A percentile compares a stretch with the other conserved stretches of the same genome.
These are phyloP conservation scores for Apostichopus parvimensis DNA, from an alignment of 35 echinoderm and acorn worm species.

Conservation along the genomic window DNA sequence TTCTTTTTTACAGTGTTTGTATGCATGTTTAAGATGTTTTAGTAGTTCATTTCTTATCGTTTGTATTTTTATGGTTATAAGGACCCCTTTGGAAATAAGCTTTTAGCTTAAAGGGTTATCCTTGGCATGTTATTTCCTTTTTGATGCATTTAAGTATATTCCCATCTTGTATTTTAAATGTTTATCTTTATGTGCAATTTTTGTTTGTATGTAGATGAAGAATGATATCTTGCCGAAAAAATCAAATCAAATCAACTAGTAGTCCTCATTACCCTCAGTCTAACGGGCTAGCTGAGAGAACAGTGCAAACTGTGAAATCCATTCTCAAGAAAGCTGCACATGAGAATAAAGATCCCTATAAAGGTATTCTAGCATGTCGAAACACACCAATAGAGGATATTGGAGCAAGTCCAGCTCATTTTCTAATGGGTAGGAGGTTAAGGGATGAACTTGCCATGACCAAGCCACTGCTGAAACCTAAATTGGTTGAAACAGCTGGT, in stretches of 20 bases:
- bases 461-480: background rate
- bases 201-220: too few relatives aligned
- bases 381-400: background rate
- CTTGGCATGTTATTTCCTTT: too few relatives aligned
- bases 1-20: too few relatives aligned
- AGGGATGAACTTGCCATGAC: background rate
- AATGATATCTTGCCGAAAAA: too few relatives aligned
- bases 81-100: too few relatives aligned
- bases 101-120: too few relatives aligned
- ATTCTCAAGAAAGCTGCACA: background rate
- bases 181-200: too few relatives aligned
- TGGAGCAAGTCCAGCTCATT: background rate
- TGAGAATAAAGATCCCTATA: background rate
- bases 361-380: background rate
- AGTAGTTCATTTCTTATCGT: too few relatives aligned
- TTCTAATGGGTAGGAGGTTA: background rate
- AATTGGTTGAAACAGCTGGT: background rate
- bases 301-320: background rate
- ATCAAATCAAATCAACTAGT: background rate
- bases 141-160: too few relatives aligned
- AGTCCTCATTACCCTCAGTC: slow-evolving; percentile 7
- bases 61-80: too few relatives aligned
- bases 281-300: background rate
- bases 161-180: too few relatives aligned
- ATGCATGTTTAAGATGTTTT: too few relatives aligned